These are phyloP conservation scores for Lepidothrix coronata DNA, from an alignment of 2,113 vertebrate species.

Conservation along the genomic window DNA sequence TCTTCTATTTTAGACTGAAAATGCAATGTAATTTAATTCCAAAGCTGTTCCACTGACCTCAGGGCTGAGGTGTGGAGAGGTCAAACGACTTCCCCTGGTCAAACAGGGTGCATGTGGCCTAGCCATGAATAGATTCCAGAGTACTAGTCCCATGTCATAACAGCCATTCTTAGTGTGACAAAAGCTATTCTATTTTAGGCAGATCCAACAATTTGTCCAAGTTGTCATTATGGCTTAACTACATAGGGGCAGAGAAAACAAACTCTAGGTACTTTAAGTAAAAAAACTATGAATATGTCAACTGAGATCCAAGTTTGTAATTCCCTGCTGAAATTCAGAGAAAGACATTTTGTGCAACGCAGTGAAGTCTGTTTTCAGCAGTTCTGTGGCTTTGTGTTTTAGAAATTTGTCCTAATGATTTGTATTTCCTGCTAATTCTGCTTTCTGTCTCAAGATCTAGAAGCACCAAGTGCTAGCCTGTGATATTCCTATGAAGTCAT, in stretches of 20 bases:
- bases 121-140: background rate
- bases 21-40: background rate
- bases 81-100: background rate
- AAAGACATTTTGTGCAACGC: background rate
- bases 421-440: background rate
- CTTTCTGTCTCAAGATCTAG: background rate
- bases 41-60: background rate
- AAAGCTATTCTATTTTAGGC: background rate
- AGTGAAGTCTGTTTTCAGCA: background rate
- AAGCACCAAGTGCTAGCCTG: background rate
- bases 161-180: background rate
- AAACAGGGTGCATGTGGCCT: background rate
- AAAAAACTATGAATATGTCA: background rate
- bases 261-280: background rate
- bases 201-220: background rate
- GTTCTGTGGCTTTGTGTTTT: background rate
- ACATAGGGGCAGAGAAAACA: background rate
- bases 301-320: background rate
- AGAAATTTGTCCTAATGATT: background rate
- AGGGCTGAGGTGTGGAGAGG: background rate
- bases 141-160: background rate
- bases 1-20: constrained; percentile 41
- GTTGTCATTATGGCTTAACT: background rate
- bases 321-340: background rate
- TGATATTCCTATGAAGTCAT: background rate